Evolutionary conservation across 2,888 invertebrate genomes (phyloP).

Genomic region (Atrina japonica): DNA sequence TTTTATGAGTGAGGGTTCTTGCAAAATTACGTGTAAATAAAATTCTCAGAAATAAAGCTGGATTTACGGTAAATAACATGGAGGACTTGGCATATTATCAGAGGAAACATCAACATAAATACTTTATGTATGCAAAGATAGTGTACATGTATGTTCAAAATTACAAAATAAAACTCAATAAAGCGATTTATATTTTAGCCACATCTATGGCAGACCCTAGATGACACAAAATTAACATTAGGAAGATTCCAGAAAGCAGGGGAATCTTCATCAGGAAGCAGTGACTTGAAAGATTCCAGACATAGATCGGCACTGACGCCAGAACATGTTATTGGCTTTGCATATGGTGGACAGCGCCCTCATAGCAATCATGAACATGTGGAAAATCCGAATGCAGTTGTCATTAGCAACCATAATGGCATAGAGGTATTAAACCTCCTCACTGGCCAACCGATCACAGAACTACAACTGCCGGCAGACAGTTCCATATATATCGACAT

Average conservation of each 20-base stretch:
- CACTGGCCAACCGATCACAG: conserved; percentile 73
- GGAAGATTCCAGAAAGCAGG: conserved; percentile 66
- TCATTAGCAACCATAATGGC: conserved; percentile 72
- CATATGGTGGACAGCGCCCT: conserved; percentile 75
- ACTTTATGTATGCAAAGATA: too few species aligned
- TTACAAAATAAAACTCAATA: too few species aligned
- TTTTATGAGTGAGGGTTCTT: too few species aligned
- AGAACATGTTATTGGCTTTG: conserved; percentile 68
- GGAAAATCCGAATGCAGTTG: conserved; percentile 70
- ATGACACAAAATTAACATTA: conserved; percentile 72
- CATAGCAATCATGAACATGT: conserved; percentile 74
- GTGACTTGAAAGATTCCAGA: conserved; percentile 29
- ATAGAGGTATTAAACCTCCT: conserved; percentile 73
- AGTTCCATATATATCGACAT: conserved; percentile 66
- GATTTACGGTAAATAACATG: too few species aligned
- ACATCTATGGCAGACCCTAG: conserved; percentile 68
- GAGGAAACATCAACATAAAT: too few species aligned
- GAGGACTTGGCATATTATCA: too few species aligned
- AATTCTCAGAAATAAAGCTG: too few species aligned
- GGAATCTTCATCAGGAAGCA: conserved; percentile 47
- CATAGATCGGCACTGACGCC: conserved; percentile 51
- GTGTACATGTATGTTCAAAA: too few species aligned
- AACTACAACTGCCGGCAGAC: conserved; percentile 61
- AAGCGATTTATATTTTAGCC: conserved; percentile 70
- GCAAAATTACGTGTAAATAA: too few species aligned